A percentile compares a stretch with the other conserved stretches of the same genome.
phyloP scores from a whole-genome alignment of 2,797 vertebrate genomes.

The Ammospiza maritima region DNA sequence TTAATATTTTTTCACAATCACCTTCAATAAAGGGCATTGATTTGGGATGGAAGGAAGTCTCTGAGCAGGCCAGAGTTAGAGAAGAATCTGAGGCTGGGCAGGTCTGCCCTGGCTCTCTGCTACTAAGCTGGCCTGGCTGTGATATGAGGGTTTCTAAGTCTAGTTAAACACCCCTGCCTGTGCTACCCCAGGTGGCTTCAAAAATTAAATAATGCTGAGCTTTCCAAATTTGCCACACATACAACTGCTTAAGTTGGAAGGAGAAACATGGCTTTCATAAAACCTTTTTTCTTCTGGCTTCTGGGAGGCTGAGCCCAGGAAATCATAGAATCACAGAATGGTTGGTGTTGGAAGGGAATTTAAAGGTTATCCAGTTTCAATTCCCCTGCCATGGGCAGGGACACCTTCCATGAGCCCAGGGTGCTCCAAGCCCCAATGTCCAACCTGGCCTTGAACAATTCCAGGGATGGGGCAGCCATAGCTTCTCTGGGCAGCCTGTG shows the following conservation, averaged over 20 bases:
- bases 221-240: not conserved
- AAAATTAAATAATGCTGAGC: not conserved
- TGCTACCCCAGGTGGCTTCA: not conserved
- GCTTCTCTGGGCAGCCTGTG: not conserved
- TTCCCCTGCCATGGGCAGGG: not conserved
- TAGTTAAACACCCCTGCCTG: not conserved
- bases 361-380: rapidly evolving
- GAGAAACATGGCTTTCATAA: not conserved
- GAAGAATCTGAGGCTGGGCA: not conserved
- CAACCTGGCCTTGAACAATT: not conserved
- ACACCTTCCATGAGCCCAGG: rapidly evolving
- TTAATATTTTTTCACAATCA: not conserved
- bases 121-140: not conserved
- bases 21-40: not conserved
- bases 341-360: not conserved
- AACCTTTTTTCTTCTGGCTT: not conserved
- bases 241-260: not conserved
- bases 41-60: not conserved
- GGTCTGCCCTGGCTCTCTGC: not conserved
- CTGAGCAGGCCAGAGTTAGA: not conserved
- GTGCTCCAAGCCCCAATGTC: not conserved
- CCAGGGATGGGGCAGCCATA: not conserved
- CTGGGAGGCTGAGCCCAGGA: not conserved
- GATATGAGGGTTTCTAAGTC: not conserved
- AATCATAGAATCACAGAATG: not conserved